Base-by-base conservation (phyloP, 2,888 invertebrate genomes). In the Idaea dimidiata region DNA sequence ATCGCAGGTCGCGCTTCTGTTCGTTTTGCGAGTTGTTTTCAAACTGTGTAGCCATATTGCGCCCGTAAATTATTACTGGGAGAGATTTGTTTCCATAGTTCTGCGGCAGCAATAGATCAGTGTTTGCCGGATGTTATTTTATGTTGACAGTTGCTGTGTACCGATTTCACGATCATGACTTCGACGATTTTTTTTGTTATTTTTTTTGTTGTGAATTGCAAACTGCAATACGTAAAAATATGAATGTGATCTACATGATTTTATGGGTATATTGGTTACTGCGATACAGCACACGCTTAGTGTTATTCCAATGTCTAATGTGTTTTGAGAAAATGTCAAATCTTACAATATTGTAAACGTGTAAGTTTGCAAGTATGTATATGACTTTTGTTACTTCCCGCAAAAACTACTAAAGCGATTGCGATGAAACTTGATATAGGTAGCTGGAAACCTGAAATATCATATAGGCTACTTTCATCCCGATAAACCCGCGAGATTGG, bases 71-170 rank as follows among this genome's bases (percentile, higher is more conserved):
- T 90, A 90, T 91, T 85, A 80, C 85, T 74, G 80, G 76, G 84
- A 84, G 87, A 90, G 90, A 91, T 90, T 91, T 91, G 91, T 90
- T 88, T 88, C 89, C 88, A 91, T 89, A 90, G 90, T 87, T 85
- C 83, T 87, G 90, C 83, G 89, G 90, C 86, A 79, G 87, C 86
- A 81, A 91, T 91, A 83, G 85, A 90, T 91, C 91, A 91, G 83
- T 79, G 84, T 87, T 85, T 82, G 81, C 85, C 87, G 89, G 88
- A 88, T 89, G 89, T 87, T 88, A 86, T 88, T 90, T 89, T 88
- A 88, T 87, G 89, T 84, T 88, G 89, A 87, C 86, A 81, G 81
- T 80, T 81, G 85, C 82, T 86, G 86, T 88, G 87, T 83, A 81
- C 79, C 85, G 84, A 87, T 86, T 89, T 86, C 76, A 81, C 82